These are phyloP conservation scores for Petroica traversi DNA, from an alignment of 2,113 vertebrate genomes.

Conservation along the genomic window DNA sequence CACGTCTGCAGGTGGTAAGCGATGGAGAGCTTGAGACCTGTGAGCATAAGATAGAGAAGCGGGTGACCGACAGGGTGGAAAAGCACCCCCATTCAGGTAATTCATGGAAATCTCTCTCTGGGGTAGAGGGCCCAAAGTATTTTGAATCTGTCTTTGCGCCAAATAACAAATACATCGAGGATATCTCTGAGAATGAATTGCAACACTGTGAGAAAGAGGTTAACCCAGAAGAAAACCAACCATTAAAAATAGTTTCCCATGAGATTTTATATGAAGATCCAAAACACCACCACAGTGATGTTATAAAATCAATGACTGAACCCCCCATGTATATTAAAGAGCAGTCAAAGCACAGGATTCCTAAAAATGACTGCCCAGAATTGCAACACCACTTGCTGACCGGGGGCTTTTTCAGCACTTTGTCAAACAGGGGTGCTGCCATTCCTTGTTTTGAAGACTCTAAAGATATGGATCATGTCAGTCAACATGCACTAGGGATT, in stretches of 20 bases:
- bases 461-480: conserved; percentile 67
- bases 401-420: conserved; percentile 67
- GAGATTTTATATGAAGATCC: conserved; percentile 50
- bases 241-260: conserved; percentile 53
- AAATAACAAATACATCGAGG: conserved; percentile 46
- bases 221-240: conserved; percentile 60
- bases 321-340: conserved; percentile 65
- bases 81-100: conserved; percentile 38
- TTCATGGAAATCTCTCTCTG: conserved; percentile 50
- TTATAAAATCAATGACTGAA: conserved; percentile 51
- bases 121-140: conserved; percentile 61
- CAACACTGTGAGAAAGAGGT: conserved; percentile 51
- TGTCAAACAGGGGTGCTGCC: conserved; percentile 64
- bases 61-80: conserved; percentile 41
- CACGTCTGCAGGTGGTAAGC: conserved; percentile 69
- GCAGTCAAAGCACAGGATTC: conserved; percentile 65
- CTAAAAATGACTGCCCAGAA: conserved; percentile 73
- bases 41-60: conserved; percentile 55
- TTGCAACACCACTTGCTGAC: conserved; percentile 77
- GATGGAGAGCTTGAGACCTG: conserved; percentile 69
- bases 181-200: conserved; percentile 65
- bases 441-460: conserved; percentile 73
- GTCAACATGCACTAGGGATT: conserved; percentile 59
- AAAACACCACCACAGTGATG: conserved; percentile 62
- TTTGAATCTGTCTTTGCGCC: conserved; percentile 43